phyloP scores from a whole-genome alignment of 2,797 vertebrate genomes.

The Aphelocoma californica region DNA sequence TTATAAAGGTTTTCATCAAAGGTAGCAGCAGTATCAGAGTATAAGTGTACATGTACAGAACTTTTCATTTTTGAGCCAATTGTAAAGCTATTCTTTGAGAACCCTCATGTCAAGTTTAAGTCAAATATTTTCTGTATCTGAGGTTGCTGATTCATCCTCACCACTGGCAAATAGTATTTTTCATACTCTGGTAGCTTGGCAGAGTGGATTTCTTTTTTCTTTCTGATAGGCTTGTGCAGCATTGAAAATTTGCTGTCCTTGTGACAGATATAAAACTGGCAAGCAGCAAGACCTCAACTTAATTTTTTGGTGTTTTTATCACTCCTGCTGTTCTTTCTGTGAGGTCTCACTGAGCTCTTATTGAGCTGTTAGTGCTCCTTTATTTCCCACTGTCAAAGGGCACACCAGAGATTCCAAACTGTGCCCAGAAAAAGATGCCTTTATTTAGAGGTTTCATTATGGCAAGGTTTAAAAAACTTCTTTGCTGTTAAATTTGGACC shows the following conservation, averaged over 20 bases:
- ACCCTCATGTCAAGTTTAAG: constrained; percentile 1
- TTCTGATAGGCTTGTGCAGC: not conserved
- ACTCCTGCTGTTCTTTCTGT: not conserved
- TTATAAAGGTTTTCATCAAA: not conserved
- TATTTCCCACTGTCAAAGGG: not conserved
- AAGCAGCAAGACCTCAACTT: not conserved
- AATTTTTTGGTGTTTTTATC: constrained; percentile 7
- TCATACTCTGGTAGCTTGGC: constrained; percentile 11
- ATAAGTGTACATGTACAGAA: not conserved
- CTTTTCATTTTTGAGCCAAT: not conserved
- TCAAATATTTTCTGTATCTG: not conserved
- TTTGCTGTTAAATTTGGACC: not conserved
- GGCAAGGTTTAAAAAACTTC: not conserved
- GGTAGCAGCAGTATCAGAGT: not conserved
- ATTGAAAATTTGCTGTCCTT: not conserved
- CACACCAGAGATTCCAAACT: not conserved
- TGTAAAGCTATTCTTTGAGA: not conserved
- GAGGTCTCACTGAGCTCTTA: not conserved
- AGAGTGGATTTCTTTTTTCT: not conserved
- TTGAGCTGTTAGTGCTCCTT: not conserved
- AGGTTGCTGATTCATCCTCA: constrained; percentile 12
- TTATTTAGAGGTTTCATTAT: not conserved
- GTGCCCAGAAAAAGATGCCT: not conserved
- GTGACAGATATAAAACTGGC: not conserved
- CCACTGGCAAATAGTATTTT: constrained; percentile 1